These are phyloP conservation scores for Dendronephthya gigantea DNA, from an alignment of 64 coral and sea anemone genomes.

Conservation along the genomic window DNA sequence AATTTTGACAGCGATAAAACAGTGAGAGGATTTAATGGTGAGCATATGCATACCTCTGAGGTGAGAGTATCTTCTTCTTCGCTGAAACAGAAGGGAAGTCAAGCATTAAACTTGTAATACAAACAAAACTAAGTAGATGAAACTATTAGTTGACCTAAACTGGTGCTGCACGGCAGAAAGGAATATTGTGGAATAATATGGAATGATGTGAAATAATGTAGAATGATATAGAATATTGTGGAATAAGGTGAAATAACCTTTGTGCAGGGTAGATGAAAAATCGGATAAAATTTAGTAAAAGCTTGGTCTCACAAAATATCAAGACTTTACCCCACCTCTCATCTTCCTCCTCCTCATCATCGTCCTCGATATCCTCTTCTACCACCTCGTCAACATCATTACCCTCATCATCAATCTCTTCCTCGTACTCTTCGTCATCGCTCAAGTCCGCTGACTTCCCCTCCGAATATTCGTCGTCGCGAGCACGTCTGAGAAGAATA, in stretches of 20 bases:
- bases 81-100: neutral
- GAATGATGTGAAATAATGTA: too few relatives aligned
- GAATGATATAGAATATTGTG: too few relatives aligned
- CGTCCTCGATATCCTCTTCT: neutral
- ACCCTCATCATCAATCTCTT: neutral
- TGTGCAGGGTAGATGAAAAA: too few relatives aligned
- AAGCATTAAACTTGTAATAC: neutral
- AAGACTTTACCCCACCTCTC: neutral
- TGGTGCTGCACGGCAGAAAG: too few relatives aligned
- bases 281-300: too few relatives aligned
- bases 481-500: neutral
- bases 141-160: too few relatives aligned
- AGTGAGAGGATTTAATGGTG: too few relatives aligned
- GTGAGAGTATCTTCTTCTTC: neutral
- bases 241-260: too few relatives aligned
- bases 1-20: too few relatives aligned
- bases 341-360: neutral
- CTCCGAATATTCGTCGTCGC: neutral
- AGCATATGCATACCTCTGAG: neutral
- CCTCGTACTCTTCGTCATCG: neutral
- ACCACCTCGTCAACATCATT: neutral
- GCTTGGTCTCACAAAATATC: too few relatives aligned
- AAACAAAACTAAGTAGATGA: too few relatives aligned
- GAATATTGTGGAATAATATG: too few relatives aligned
- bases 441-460: neutral